Evolutionary conservation across 2,797 vertebrate genomes (phyloP).

Genomic region (Sebastes kiyomatsui): DNA sequence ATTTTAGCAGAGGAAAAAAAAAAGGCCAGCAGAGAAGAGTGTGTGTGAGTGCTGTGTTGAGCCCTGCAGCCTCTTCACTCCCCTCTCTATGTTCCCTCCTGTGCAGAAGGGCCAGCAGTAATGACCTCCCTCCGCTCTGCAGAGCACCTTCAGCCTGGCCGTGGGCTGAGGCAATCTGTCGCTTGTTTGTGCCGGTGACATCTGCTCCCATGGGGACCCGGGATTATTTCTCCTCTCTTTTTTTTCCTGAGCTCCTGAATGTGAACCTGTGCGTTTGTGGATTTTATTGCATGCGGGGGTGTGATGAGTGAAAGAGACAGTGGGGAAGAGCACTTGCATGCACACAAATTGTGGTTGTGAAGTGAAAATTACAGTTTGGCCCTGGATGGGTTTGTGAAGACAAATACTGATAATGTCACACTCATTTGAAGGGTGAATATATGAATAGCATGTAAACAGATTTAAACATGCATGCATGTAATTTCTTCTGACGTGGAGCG

Average conservation of each 20-base stretch:
- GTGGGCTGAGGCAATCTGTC: conserved; percentile 74
- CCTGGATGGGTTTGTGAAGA: background rate
- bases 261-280: conserved; percentile 32
- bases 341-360: background rate
- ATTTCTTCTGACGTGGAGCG: background rate
- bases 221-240: conserved; percentile 56
- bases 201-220: conserved; percentile 71
- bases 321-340: background rate
- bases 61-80: conserved; percentile 27
- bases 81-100: conserved; percentile 26
- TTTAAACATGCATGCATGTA: background rate
- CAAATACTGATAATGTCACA: background rate
- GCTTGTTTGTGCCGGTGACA: conserved; percentile 75
- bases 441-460: background rate
- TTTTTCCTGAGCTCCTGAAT: conserved; percentile 14
- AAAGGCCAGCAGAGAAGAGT: conserved; percentile 30
- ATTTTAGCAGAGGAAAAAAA: conserved; percentile 33
- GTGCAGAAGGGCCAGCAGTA: conserved; percentile 52
- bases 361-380: background rate
- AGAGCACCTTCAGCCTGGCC: conserved; percentile 68
- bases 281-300: background rate
- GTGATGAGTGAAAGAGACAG: background rate
- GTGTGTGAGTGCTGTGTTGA: conserved; percentile 2
- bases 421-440: background rate
- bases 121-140: conserved; percentile 65